Base-by-base conservation (phyloP, 2,797 vertebrate species). In the Erpetoichthys calabaricus region DNA sequence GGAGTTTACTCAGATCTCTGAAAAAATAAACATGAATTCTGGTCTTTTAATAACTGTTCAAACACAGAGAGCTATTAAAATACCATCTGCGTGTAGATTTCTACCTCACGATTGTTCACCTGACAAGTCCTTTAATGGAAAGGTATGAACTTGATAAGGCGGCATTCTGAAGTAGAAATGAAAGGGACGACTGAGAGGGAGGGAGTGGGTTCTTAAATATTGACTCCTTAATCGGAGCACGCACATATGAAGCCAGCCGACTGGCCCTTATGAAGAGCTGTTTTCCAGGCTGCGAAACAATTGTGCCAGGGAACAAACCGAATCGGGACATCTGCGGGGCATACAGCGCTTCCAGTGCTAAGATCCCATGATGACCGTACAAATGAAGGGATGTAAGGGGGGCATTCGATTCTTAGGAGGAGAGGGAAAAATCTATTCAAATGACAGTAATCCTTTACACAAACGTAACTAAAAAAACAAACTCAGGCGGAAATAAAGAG, bases 41-140 rank as follows among this genome's bases (percentile, higher is more conserved):
- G 25, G 8, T 45, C 60, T 67, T 68, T 5, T 65, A 54, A 60
- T 62, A 63, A 65, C 4, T 53, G 52, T 58, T 70, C 67, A 68
- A 51, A 68, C 61, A 70, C 51, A 8, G 58, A 65, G 67, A 71
- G 69, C 61, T 70, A 75, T 58, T 71, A 69, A 61, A 75, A 69
- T 63, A 64, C 47, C 59, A 67, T 64, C 70, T 58, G 66, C 70
- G 59, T 57, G 3, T 44, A 59, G 73, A 76, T 71, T 66, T 72
- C 66, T 62, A 65, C 61, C 71, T 68, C 67, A 62, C 59, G 67
- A 61, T 51, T 65, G 60, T 64, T 69, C 60, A 65, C 62, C 62
- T 60, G 53, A 56, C 56, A 25, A 25, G 25, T 62, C 63, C 55
- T 45, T 41, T 56, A 66, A 57, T 5, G 49, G 56, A 61, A 61